Evolutionary conservation across 2,113 vertebrate genomes (phyloP).

Genomic region (Xyliphius kryptos): DNA sequence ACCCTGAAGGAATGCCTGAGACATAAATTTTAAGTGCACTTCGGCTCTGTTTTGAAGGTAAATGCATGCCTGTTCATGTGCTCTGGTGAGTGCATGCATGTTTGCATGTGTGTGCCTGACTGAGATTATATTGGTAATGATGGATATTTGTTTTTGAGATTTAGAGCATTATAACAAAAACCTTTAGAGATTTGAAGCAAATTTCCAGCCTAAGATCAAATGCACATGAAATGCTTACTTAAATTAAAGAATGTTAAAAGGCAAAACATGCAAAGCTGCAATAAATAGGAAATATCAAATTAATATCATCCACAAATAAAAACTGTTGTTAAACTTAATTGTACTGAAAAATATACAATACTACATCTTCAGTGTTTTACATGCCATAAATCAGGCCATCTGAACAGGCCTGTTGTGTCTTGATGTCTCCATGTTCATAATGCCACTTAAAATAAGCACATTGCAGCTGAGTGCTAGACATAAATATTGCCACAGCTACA

Average conservation of each 20-base stretch:
- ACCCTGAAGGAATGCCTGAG: conserved; percentile 96
- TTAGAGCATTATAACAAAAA: no score
- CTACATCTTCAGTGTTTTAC: no score
- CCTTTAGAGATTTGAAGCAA: conserved; percentile 19
- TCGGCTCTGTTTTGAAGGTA: conserved; percentile 57
- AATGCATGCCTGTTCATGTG: conserved; percentile 49
- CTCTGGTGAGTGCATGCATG: conserved; percentile 15
- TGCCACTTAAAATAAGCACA: conserved; percentile 64
- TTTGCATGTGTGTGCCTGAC: not conserved
- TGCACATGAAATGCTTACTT: conserved; percentile 46
- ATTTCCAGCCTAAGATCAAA: conserved; percentile 47
- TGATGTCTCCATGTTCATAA: conserved; percentile 56
- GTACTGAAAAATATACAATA: no score
- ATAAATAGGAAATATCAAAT: no score
- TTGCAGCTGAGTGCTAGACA: conserved; percentile 66
- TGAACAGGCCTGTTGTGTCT: conserved; percentile 42
- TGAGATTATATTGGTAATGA: no score
- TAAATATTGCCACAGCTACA: conserved; percentile 69
- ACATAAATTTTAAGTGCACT: conserved; percentile 92
- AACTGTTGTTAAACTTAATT: no score
- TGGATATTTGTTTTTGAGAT: conserved; percentile 38
- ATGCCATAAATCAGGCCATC: conserved; percentile 45
- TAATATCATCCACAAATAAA: no score
- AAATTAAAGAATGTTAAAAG: conserved; percentile 37
- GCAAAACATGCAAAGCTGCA: conserved; percentile 4